Evolutionary conservation across 64 coral and sea anemone genomes (phyloP), one percentile per base, ranked within the genome.

Genomic region (Montipora cactus): DNA sequence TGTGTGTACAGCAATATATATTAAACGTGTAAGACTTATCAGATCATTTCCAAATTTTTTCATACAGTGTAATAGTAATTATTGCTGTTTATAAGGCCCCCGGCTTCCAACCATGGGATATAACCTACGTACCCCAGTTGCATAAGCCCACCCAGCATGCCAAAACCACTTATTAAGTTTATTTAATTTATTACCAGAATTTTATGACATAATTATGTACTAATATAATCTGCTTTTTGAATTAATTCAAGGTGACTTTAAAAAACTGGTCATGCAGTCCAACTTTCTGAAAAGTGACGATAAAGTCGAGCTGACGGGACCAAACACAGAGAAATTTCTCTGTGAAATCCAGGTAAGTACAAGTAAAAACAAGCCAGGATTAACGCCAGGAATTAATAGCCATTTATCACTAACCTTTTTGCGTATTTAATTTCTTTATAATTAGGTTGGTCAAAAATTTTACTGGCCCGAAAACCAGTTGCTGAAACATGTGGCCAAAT

Each of bases 221-320:
- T 70, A 70, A 70, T 70, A 66, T 66, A 66, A 10, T 70, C 67
- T 70, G 67, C 14, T 70, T 70, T 70, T 66, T 66, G 61, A 66
- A 66, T 70, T 70, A 70, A 70, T 70, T 70, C 9, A 70, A 70
- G 67, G 67, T 70, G 67, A 70, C 67, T 70, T 70, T 70, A 15
- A 10, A 70, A 70, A 70, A 15, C 67, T 70, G 8, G 67, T 70
- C 14, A 70, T 70, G 67, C 67, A 70, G 67, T 70, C 67, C 8
- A 70, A 70, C 67, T 70, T 70, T 70, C 67, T 70, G 67, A 70
- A 70, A 15, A 70, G 9, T 70, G 16, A 70, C 14, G 67, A 70
- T 15, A 70, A 70, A 70, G 14, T 70, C 1, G 14, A 70, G 67
- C 14, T 70, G 14, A 70, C 67, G 8, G 67, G 67, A 70, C 67